These are phyloP conservation scores for Pelobates fuscus DNA, from an alignment of 2,113 vertebrate species.

Conservation along the genomic window DNA sequence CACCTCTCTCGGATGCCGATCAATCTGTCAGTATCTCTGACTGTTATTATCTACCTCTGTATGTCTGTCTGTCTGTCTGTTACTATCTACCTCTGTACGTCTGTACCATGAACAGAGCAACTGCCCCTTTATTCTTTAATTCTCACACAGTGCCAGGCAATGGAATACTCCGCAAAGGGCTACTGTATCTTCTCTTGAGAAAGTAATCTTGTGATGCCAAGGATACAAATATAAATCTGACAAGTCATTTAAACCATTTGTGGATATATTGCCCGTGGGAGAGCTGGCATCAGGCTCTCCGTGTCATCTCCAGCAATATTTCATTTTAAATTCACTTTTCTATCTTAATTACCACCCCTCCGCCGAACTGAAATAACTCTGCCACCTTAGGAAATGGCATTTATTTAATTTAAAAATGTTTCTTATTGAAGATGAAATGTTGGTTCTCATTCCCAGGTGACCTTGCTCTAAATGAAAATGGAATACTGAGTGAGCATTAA, in stretches of 20 bases:
- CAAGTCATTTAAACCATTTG: not conserved
- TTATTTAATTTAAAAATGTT: not conserved
- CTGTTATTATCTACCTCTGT: too few relatives aligned
- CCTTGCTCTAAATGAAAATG: not conserved
- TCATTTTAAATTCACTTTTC: not conserved
- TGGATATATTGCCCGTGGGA: not conserved
- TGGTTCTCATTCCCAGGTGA: not conserved
- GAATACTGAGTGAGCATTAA: not conserved
- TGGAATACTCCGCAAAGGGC: too few relatives aligned
- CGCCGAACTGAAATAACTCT: not conserved
- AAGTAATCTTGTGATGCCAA: not conserved
- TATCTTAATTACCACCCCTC: not conserved
- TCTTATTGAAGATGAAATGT: not conserved
- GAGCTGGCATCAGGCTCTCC: not conserved
- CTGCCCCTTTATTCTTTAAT: too few relatives aligned
- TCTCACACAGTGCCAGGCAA: too few relatives aligned
- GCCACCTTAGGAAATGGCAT: not conserved
- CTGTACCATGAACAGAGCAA: too few relatives aligned
- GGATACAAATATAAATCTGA: not conserved
- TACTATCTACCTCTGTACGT: too few relatives aligned
- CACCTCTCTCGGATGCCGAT: too few relatives aligned
- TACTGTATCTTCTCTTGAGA: not conserved
- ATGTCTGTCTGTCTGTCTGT: too few relatives aligned
- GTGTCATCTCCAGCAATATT: not conserved
- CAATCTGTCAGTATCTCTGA: too few relatives aligned